phyloP scores from a whole-genome alignment of 2,888 invertebrate species.

The Limnephilus auricula region DNA sequence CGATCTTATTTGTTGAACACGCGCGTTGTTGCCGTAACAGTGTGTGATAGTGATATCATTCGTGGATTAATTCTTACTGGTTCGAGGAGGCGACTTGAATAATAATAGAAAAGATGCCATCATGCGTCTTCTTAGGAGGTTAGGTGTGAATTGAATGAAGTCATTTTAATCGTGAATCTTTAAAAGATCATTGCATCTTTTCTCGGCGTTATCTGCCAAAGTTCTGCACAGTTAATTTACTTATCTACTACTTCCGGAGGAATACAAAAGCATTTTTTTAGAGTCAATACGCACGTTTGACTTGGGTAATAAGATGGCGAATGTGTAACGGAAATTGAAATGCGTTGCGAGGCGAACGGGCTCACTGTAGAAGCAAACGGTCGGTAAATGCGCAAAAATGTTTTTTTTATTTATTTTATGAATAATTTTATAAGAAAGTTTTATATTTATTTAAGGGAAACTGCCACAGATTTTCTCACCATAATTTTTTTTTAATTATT shows the following conservation, averaged over 20 bases:
- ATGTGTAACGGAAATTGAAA: no score
- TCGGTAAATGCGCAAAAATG: no score
- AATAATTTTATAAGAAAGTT: no score
- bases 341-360: no score
- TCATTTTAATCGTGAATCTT: background rate
- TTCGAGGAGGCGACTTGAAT: background rate
- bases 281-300: no score
- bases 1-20: background rate
- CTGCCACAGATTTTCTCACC: no score
- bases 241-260: background rate
- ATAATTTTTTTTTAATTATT: no score
- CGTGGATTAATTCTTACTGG: constrained; percentile 9
- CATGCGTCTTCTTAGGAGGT: background rate
- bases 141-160: background rate
- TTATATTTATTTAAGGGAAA: no score
- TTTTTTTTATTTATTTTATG: no score
- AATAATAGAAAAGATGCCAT: background rate
- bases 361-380: no score
- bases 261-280: no score
- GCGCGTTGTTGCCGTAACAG: constrained; percentile 9
- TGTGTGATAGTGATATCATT: constrained; percentile 22
- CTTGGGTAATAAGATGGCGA: no score
- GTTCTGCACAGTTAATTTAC: background rate
- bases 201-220: background rate
- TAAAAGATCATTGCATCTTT: background rate